Evolutionary conservation across 2,888 invertebrate species (phyloP), one percentile per base, ranked within the genome.

Genomic region (Monopis laevigella): DNA sequence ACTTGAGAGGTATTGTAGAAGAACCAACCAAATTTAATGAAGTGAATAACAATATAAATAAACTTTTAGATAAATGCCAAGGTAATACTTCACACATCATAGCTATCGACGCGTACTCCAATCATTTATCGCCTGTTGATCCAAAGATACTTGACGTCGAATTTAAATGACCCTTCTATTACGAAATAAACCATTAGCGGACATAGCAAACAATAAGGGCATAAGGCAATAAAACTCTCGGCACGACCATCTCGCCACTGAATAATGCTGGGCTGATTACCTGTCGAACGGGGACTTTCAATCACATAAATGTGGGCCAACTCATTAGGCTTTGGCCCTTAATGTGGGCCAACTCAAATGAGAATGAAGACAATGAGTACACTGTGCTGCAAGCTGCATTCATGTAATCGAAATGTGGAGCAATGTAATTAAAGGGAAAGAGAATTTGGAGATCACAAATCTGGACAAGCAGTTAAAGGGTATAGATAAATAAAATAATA

Each of bases 111-210:
- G 7, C n/a, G n/a, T n/a, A n/a, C n/a, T n/a, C n/a, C n/a, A n/a
- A n/a, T n/a, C n/a, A n/a, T n/a, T n/a, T n/a, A n/a, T n/a, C n/a
- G n/a, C n/a, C n/a, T n/a, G n/a, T n/a, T n/a, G n/a, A n/a, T n/a
- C n/a, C n/a, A n/a, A n/a, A 24, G 10, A 10, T 29, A 29, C 7
- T 29, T 29, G n/a, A 10, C 19, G 36, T 21, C 11, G 36, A 21
- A 36, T 36, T 36, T 36, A 36, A 36, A 36, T 16, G 36, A 21
- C 36, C 36, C 21, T 36, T n/a, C 29, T 11, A 29, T 29, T 36
- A 36, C 36, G 36, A 36, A 36, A 36, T 32, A 32, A 32, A 32
- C 32, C 32, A 32, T 32, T 32, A 32, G 17, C 32, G 17, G 11
- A 17, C 32, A 3, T 8, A 8, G 17, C 16, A 11, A 12, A 36